phyloP scores from a whole-genome alignment of 37 sponge, comb jelly and placozoan genomes.

The Eunapius fragilis region DNA sequence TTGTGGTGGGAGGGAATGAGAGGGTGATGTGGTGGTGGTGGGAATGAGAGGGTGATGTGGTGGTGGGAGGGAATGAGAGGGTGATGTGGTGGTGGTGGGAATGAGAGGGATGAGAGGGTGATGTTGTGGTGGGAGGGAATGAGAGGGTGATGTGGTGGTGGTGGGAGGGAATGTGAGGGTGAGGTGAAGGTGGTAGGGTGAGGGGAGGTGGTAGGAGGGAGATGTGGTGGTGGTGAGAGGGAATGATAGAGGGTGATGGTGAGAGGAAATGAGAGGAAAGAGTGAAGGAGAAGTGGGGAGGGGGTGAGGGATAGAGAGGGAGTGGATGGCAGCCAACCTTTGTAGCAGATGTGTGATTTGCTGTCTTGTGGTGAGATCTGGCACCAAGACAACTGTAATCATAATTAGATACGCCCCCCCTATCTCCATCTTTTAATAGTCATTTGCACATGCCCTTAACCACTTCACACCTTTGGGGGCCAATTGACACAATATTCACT shows the following conservation, averaged over 20 bases:
- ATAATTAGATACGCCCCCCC: no score
- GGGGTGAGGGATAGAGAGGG: neutral
- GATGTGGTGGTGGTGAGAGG: neutral
- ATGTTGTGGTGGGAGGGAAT: neutral
- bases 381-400: no score
- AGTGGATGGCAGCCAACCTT: neutral
- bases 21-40: neutral
- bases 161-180: neutral
- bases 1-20: neutral
- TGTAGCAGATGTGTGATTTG: no score
- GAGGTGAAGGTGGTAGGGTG: neutral
- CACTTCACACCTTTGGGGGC: no score
- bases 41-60: conserved; percentile 36
- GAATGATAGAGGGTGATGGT: neutral
- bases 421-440: no score
- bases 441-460: no score
- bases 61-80: conserved; percentile 71
- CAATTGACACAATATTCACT: no score
- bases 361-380: no score
- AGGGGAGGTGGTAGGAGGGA: neutral
- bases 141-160: neutral
- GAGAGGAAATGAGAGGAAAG: neutral
- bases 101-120: neutral
- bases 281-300: neutral
- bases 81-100: neutral